Evolutionary conservation across 2,888 invertebrate genomes (phyloP), one percentile per base, ranked within the genome.

Genomic region (Epirrhoe alternata): DNA sequence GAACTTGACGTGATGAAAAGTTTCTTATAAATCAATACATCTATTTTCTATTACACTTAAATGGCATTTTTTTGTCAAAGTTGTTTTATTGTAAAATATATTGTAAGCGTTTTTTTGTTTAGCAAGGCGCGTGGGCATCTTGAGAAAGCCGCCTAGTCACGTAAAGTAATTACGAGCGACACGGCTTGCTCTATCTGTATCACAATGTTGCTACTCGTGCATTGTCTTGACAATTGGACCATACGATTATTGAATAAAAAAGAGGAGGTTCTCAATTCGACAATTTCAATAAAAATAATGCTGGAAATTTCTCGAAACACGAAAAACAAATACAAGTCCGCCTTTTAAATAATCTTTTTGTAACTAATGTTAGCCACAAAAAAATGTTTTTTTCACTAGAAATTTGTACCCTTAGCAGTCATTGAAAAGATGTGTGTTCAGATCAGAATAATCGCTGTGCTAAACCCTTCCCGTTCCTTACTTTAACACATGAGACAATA

Each of bases 91-190:
- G 52, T 14, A 5, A 16, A 47, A 47, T 47, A 47, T 47, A 16
- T 16, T 47, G 47, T 47, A 6, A 47, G 14, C 14, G 47, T 47
- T 56, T 33, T 45, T 51, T 35, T 51, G 58, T 59, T 53, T 52
- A 5, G 57, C 45, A 33, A 6, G 24, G 60, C 67, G 74, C 73
- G 72, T 73, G 68, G 74, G 74, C 71, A 68, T 64, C 56, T 64
- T 71, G 80, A 71, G 81, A 84, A 85, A 85, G 80, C 76, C 73
- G 83, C 77, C 66, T 66, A 80, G 82, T 84, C 85, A 85, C 80
- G 80, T 78, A 71, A 77, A 81, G 80, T 78, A 84, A 84, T 85
- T 83, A 80, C 69, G 53, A 5, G 51, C 54, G 67, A 57, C 64
- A 66, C 66, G 62, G 74, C 68, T 75, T 72, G 70, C 68, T 73